Conservation (phyloP, 1,140 invertebrate genomes). For the Zaprionus gabonicus region DNA sequence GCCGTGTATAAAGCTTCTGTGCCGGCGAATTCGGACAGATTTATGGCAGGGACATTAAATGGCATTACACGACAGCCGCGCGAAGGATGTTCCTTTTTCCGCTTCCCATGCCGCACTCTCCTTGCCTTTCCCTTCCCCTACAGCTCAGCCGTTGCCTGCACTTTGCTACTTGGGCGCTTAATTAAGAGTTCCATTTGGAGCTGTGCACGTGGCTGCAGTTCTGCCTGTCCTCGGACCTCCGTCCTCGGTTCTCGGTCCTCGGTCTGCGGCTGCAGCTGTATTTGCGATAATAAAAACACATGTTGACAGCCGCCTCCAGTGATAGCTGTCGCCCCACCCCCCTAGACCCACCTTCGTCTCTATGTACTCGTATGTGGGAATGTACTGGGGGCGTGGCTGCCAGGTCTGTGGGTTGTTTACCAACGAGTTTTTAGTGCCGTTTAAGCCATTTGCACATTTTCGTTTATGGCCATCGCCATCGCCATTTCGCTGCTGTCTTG, state of each 20-base stretch:
- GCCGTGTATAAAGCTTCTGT: constrained; percentile 53
- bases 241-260: background rate
- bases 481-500: constrained; percentile 59
- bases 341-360: background rate
- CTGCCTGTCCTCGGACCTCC: background rate
- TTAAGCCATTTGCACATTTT: constrained; percentile 80
- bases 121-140: constrained; percentile 19
- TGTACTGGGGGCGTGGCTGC: constrained; percentile 19
- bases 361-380: background rate
- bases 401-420: constrained; percentile 27
- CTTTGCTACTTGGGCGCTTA: constrained; percentile 52
- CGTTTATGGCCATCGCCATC: constrained; percentile 68
- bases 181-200: constrained; percentile 68
- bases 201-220: constrained; percentile 41
- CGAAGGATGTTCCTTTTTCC: constrained; percentile 39
- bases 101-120: constrained; percentile 8
- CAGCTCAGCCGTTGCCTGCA: constrained; percentile 11
- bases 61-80: constrained; percentile 50
- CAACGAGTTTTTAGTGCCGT: constrained; percentile 66
- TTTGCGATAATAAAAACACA: constrained; percentile 75
- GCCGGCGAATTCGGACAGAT: constrained; percentile 72
- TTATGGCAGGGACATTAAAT: constrained; percentile 63
- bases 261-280: constrained; percentile 19
- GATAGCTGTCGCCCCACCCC: background rate
- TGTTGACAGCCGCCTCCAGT: constrained; percentile 72